A percentile compares a stretch with the other conserved stretches of the same genome.
phyloP scores from a whole-genome alignment of 1,140 invertebrate species.

The Apolygus lucorum region DNA sequence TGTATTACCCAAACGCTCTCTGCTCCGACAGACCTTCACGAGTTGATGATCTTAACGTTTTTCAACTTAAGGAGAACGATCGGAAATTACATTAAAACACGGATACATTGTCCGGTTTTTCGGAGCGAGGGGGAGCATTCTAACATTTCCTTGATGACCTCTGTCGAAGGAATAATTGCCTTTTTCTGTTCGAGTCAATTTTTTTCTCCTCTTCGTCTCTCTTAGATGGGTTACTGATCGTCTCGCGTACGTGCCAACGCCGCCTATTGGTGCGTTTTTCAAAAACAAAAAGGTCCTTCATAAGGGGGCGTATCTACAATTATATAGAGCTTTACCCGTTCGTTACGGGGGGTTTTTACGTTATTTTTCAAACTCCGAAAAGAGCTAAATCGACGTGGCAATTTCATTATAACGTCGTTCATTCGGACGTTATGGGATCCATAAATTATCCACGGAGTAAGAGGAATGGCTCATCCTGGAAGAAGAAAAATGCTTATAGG shows the following conservation, averaged over 20 bases:
- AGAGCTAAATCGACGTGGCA: too few relatives aligned
- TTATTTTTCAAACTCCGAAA: too few relatives aligned
- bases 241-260: neutral
- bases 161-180: neutral
- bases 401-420: too few relatives aligned
- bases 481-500: too few relatives aligned
- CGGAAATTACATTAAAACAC: constrained; percentile 13
- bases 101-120: constrained; percentile 8
- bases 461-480: too few relatives aligned
- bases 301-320: neutral
- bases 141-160: neutral
- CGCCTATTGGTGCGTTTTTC: neutral
- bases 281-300: neutral
- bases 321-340: too few relatives aligned
- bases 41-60: neutral
- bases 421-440: too few relatives aligned
- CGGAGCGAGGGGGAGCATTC: neutral
- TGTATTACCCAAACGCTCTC: neutral
- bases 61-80: neutral
- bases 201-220: too few relatives aligned
- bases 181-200: neutral
- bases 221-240: neutral
- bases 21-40: neutral
- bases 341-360: too few relatives aligned
- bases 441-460: too few relatives aligned